Evolutionary conservation across 2,113 vertebrate genomes (phyloP).

Genomic region (Tenebrosternarchus preto): DNA sequence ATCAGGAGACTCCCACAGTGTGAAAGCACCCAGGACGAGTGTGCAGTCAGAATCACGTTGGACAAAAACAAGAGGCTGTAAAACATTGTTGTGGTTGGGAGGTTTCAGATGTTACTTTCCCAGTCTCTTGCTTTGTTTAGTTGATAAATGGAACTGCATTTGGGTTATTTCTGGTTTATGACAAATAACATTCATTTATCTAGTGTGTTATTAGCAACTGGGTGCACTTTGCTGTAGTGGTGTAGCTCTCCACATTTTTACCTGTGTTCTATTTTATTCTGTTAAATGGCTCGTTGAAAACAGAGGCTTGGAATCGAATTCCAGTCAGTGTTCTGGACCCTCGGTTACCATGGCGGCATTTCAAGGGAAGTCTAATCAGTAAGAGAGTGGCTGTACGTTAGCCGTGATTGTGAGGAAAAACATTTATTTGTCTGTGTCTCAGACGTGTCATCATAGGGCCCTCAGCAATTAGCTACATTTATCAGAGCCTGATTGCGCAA

Average conservation of each 20-base stretch:
- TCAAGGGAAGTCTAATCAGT: constrained; percentile 16
- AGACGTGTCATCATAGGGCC: too few relatives aligned
- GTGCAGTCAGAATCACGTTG: too few relatives aligned
- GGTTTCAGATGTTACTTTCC: not conserved
- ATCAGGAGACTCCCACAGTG: too few relatives aligned
- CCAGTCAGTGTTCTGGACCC: constrained; percentile 14
- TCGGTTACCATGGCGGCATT: constrained; percentile 48
- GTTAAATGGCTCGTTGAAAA: constrained; percentile 52
- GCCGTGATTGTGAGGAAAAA: not conserved
- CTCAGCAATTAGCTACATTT: too few relatives aligned
- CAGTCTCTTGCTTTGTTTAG: not conserved
- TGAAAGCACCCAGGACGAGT: too few relatives aligned
- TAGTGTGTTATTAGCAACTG: not conserved
- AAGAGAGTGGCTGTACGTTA: constrained; percentile 4
- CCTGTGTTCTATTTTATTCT: not conserved
- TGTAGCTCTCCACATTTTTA: not conserved
- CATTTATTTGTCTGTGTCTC: too few relatives aligned
- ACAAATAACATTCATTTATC: constrained; percentile 11
- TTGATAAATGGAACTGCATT: constrained; percentile 2
- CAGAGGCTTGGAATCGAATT: constrained; percentile 41
- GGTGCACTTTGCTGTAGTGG: not conserved
- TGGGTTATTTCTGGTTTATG: not conserved
- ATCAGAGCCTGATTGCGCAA: too few relatives aligned
- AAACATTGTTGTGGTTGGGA: too few relatives aligned
- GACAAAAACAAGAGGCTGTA: too few relatives aligned